Evolutionary conservation across 2,797 vertebrate species (phyloP), one percentile per base, ranked within the genome.

Genomic region (Cuniculus paca): DNA sequence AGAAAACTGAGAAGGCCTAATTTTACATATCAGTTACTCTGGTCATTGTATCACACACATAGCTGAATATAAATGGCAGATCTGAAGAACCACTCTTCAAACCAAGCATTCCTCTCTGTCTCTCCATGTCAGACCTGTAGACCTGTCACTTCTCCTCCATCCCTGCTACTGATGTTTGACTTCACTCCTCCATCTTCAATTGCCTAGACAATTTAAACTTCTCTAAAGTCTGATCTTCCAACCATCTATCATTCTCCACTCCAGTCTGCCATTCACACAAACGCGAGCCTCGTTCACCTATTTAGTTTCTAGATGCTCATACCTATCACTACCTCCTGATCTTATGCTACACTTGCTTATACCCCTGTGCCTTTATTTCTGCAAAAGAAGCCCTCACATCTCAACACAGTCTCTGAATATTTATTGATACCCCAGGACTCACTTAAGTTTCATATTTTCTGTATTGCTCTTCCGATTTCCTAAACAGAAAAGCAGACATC

Each of bases 1-100:
- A 94, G 48, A 94, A 94, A 95, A 85, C n/a, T 87, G 56, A 94
- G 90, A 80, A 56, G 12, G 24, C 28, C 91, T 65, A 50, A 22
- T 79, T 81, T 91, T 74, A 24, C 8, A 34, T 16, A 39, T 5
- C 16, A 60, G 4, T 74, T 52, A 72, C 24, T 84, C 50, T 94
- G 54, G 70, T 26, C 45, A 52, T 10, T 58, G 7, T 42, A 79
- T 52, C 42, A 39, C n/a, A 68, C 8, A 63, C 6, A 26, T 0
- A 80, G 58, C 9, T 89, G 34, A 61, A 13, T 16, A 26, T 42
- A 77, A 80, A 0, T 85, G 61, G 19, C 7, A 85, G 60, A 61
- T 58, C 22, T 65, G 31, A 94, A 88, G 50, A 88, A 52, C 2
- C 5, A 56, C 11, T 78, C n/a, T 90, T 93, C 89, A 74, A 36